These are phyloP conservation scores for Sepioteuthis lessoniana DNA, from an alignment of 2,888 invertebrate genomes.

Conservation along the genomic window DNA sequence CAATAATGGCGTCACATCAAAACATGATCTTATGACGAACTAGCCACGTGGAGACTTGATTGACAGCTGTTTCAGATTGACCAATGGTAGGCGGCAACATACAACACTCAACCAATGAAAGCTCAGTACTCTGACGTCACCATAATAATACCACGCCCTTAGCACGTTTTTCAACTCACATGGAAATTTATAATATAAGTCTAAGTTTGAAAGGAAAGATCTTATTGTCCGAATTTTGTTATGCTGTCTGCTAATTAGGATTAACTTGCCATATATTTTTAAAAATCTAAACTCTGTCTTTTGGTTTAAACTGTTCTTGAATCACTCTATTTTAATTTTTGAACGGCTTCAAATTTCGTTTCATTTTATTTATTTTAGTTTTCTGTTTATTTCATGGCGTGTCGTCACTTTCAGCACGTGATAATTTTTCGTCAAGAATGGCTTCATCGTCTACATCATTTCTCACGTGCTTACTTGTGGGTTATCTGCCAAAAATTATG, in stretches of 20 bases:
- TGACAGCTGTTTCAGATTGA: conserved; percentile 58
- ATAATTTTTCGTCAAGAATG: neutral
- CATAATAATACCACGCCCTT: conserved; percentile 23
- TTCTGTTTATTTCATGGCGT: neutral
- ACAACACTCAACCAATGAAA: conserved; percentile 61
- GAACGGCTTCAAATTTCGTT: neutral
- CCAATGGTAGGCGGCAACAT: conserved; percentile 41
- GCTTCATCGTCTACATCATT: no score
- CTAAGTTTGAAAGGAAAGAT: neutral
- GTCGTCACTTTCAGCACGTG: neutral
- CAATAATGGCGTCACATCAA: conserved; percentile 58
- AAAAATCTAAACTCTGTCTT: neutral
- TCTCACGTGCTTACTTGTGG: no score
- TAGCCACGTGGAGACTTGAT: conserved; percentile 70
- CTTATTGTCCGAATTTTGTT: no score
- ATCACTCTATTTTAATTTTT: no score
- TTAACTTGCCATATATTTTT: neutral
- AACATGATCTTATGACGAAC: conserved; percentile 67
- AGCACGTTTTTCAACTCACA: conserved; percentile 58
- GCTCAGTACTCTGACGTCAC: conserved; percentile 56
- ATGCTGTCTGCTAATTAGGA: neutral
- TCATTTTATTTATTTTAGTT: neutral
- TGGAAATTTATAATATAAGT: conserved; percentile 50
- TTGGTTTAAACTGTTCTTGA: neutral
- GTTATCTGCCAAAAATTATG: no score